Evolutionary conservation across 1,140 invertebrate genomes (phyloP), one percentile per base, ranked within the genome.

Genomic region (Drosophila watanabei): DNA sequence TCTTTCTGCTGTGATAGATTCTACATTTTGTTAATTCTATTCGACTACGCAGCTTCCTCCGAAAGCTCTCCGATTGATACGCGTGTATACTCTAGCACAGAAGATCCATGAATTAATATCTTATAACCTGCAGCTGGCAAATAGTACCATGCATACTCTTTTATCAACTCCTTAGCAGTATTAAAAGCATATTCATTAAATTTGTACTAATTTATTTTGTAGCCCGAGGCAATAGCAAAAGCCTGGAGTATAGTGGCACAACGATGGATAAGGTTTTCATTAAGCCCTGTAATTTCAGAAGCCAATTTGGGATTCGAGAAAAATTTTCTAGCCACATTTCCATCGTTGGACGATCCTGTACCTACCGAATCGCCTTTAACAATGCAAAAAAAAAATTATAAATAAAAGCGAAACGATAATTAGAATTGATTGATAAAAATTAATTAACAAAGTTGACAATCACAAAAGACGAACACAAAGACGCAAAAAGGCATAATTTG

Each of bases 191-290:
- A 24, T 24, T 24, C 24, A 24, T 24, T 2, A 24, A 24, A 24
- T 24, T 24, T 24, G 24, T 24, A 24, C 24, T 2, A 2, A 24
- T 24, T 24, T 24, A 24, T 2, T 24, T 24, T 24, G 24, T 24
- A 24, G 1, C 1, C 1, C 24, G 24, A 24, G 24, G 24, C 24
- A 24, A n/a, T n/a, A n/a, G n/a, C n/a, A n/a, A n/a, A n/a, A n/a
- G n/a, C n/a, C 3, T 24, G 24, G 24, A 24, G 24, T 24, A 24
- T 24, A 24, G 24, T 24, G 59, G 59, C 39, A 48, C 30, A 48
- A 61, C 28, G 43, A 61, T 61, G 59, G 43, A 61, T 61, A 13
- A 46, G 45, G 45, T 46, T 61, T 61, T 48, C n/a, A 61, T 48
- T 61, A 41, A 41, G 39, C 39, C 39, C 16, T 41, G 39, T 41